These are phyloP conservation scores for Acromyrmex charruanus DNA, from an alignment of 1,140 invertebrate genomes.

Conservation along the genomic window DNA sequence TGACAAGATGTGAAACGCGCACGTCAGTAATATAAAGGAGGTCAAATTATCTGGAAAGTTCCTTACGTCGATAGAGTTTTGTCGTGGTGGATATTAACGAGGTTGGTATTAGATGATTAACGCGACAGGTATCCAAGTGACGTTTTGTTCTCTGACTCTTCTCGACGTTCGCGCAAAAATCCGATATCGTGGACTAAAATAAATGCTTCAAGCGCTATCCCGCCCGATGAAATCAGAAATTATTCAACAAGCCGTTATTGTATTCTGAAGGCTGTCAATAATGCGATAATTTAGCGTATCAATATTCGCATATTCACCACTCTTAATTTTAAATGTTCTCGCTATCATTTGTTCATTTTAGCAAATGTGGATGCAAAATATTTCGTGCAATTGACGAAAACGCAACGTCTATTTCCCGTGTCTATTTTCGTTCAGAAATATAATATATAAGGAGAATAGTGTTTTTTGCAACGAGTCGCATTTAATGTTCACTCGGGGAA, in stretches of 20 bases:
- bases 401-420: neutral
- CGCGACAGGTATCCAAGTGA: conserved; percentile 39
- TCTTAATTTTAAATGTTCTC: conserved; percentile 30
- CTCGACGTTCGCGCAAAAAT: conserved; percentile 38
- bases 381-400: neutral
- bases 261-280: conserved; percentile 56
- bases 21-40: neutral
- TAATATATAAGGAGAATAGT: neutral
- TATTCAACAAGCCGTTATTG: conserved; percentile 54
- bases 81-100: conserved; percentile 45
- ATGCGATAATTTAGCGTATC: conserved; percentile 34
- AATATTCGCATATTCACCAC: conserved; percentile 28
- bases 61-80: neutral
- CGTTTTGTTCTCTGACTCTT: conserved; percentile 18
- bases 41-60: conserved; percentile 16
- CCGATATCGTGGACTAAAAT: conserved; percentile 53
- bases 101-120: conserved; percentile 36
- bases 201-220: conserved; percentile 21
- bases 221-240: conserved; percentile 39
- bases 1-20: neutral
- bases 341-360: neutral
- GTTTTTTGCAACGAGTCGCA: neutral
- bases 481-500: neutral
- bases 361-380: neutral
- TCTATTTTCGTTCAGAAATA: neutral